Conservation (phyloP, 2,113 vertebrate species). For the Microtus richardsoni region DNA sequence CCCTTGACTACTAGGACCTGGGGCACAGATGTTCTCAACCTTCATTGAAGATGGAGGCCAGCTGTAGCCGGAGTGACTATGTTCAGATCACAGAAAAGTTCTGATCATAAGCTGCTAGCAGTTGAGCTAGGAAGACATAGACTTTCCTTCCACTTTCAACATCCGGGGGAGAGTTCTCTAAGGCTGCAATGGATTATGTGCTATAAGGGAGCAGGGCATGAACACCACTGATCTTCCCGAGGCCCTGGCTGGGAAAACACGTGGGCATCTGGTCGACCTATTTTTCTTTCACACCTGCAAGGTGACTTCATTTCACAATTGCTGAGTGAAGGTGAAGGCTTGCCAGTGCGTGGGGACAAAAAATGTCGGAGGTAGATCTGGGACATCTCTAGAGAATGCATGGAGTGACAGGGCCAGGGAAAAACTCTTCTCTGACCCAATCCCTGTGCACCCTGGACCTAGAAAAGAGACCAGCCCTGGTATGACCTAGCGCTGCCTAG, state of each 20-base stretch:
- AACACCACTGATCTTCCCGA: not conserved
- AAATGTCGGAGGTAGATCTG: conserved; percentile 80
- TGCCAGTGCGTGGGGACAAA: conserved; percentile 62
- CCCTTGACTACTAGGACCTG: not conserved
- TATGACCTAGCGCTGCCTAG: conserved; percentile 23
- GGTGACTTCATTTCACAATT: not conserved
- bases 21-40: not conserved
- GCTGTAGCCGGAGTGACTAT: not conserved
- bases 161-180: not conserved
- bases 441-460: conserved; percentile 64
- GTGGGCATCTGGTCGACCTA: conserved; percentile 47
- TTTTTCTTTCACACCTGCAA: conserved; percentile 59
- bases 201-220: not conserved
- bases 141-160: not conserved
- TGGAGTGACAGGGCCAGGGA: conserved; percentile 66
- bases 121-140: not conserved
- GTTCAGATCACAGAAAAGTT: not conserved
- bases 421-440: not conserved
- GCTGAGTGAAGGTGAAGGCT: conserved; percentile 32
- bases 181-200: not conserved
- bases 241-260: not conserved
- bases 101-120: not conserved
- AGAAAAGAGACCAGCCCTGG: not conserved
- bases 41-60: not conserved
- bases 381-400: conserved; percentile 13